A percentile compares a stretch with the other conserved stretches of the same genome.
phyloP scores from a whole-genome alignment of 2,888 invertebrate genomes.

The Ernsta delagoae region DNA sequence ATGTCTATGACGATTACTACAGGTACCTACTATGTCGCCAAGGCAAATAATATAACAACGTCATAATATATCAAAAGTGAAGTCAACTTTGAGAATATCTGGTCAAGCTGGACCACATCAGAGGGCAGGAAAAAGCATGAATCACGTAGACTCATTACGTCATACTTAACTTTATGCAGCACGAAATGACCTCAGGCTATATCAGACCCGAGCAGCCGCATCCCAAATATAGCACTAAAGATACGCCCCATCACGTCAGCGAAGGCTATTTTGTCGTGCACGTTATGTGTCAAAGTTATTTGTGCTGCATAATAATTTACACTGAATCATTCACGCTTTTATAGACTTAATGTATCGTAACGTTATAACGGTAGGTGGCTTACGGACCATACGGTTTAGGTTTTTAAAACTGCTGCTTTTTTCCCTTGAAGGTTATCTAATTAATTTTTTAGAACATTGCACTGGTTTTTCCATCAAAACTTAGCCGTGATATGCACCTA shows the following conservation, averaged over 20 bases:
- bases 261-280: slow-evolving; percentile 38
- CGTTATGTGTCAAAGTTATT: slow-evolving; percentile 38
- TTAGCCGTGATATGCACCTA: no score
- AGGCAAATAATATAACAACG: no score
- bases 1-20: no score
- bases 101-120: slow-evolving; percentile 24
- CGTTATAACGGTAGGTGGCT: slow-evolving; percentile 26
- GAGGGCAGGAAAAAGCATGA: slow-evolving; percentile 36
- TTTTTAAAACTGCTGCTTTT: slow-evolving; percentile 1
- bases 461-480: no score
- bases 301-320: slow-evolving; percentile 36
- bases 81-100: slow-evolving; percentile 10
- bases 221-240: slow-evolving; percentile 52
- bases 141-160: slow-evolving; percentile 37
- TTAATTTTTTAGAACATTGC: no score
- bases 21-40: no score
- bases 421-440: no score
- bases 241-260: slow-evolving; percentile 56
- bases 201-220: slow-evolving; percentile 44
- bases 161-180: slow-evolving; percentile 42
- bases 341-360: slow-evolving; percentile 25
- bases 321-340: slow-evolving; percentile 37
- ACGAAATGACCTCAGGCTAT: slow-evolving; percentile 54
- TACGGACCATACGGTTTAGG: slow-evolving; percentile 20
- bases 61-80: no score